Base-by-base conservation (phyloP, 2,888 invertebrate species). In the Polyommatus icarus region DNA sequence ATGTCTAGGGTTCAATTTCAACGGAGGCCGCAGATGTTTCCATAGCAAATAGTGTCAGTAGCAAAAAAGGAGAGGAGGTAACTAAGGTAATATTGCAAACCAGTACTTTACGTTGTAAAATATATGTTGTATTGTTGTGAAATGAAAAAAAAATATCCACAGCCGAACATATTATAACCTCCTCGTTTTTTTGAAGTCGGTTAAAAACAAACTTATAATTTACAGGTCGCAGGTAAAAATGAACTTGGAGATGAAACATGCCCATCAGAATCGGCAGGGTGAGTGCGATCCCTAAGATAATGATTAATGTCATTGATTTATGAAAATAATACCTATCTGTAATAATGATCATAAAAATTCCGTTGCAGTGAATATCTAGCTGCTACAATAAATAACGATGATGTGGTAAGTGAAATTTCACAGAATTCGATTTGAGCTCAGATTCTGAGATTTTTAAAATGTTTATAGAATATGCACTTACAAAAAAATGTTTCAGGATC, bases 201-300 rank as follows among this genome's bases (percentile, higher is more conserved):
- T n/a, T n/a, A n/a, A n/a, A n/a, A n/a, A 71, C 24, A 72, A 54
- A 71, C 77, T 76, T 77, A 67, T 54, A 10, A 24, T 72, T 72
- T n/a, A 67, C 79, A 90, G 89, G 83, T 81, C 76, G 77, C 82
- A 59, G 85, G 83, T 29, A 87, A 86, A 81, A 80, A 83, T 73
- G 86, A 87, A 78, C 81, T 83, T 6, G 85, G 85, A 57, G 88
- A 92, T 79, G 91, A 91, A 72, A 91, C 91, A 0, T 91, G 90
- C 82, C 87, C 90, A 81, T 91, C 92, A 1, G 93, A 92, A 82
- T 90, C 91, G 1, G 91, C 90, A 71, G 91, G 89, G 92, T 92
- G 86, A 87, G 82, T 79, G 24, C 57, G 24, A 20, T 50, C 5
- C 18, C 54, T 54, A 18, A 54, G 5, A 67, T 72, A 7, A 61